Conservation (phyloP, 1,140 invertebrate species). For the Diabrotica virgifera region DNA sequence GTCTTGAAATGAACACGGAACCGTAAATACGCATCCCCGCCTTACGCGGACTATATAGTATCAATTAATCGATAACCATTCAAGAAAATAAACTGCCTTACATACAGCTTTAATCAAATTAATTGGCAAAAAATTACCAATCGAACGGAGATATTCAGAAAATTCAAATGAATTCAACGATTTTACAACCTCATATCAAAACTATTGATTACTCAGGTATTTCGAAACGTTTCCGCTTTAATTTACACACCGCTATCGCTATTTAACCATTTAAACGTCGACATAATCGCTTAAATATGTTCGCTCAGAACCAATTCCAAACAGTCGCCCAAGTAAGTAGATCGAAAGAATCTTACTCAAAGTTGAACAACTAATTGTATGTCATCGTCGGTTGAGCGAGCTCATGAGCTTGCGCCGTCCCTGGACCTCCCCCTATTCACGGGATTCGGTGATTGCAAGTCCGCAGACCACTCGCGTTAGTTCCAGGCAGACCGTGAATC, state of each 20-base stretch:
- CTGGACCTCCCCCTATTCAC: constrained; percentile 8
- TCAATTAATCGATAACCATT: no score
- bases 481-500: constrained; percentile 12
- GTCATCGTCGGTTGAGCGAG: no score
- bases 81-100: no score
- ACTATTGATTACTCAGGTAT: background rate
- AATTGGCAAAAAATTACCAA: no score
- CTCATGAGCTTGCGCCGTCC: background rate
- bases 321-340: no score
- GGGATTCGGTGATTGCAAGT: constrained; percentile 9
- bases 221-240: constrained; percentile 2
- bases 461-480: constrained; percentile 5
- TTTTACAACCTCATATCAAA: background rate
- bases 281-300: constrained; percentile 1
- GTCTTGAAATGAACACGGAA: no score
- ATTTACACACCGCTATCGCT: constrained; percentile 1
- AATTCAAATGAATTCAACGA: background rate
- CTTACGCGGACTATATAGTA: no score
- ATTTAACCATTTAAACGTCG: background rate
- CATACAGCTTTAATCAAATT: no score
- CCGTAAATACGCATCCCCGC: no score
- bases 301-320: background rate
- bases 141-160: background rate
- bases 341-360: no score
- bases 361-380: no score